A percentile compares a stretch with the other conserved stretches of the same genome.
phyloP scores from a whole-genome alignment of 2,888 invertebrate genomes.

The Uropetala carovei region DNA sequence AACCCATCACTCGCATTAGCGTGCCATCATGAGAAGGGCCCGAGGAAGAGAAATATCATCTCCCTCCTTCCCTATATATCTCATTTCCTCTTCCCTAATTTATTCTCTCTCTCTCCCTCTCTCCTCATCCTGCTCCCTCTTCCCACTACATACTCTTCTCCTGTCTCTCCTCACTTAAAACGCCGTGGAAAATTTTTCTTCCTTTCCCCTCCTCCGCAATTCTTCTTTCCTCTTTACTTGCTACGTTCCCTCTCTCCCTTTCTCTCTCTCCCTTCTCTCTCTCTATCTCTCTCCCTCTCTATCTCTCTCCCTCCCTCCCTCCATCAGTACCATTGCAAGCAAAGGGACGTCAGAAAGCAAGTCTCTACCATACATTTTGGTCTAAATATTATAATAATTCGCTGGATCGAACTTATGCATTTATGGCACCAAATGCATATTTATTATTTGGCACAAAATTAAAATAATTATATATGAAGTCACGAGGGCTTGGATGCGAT shows the following conservation, averaged over 20 bases:
- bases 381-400: background rate
- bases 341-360: too few relatives aligned
- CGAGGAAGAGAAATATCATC: background rate
- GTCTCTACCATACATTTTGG: too few relatives aligned
- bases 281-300: background rate
- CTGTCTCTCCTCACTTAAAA: background rate
- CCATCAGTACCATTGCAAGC: too few relatives aligned
- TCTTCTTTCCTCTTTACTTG: background rate
- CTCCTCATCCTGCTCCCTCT: background rate
- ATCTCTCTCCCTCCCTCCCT: background rate
- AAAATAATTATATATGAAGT: too few relatives aligned
- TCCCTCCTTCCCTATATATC: background rate
- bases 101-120: background rate
- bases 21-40: background rate
- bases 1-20: background rate
- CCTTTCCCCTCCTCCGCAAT: background rate
- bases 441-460: too few relatives aligned
- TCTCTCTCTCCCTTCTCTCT: background rate
- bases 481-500: too few relatives aligned
- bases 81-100: background rate
- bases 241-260: background rate
- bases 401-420: background rate
- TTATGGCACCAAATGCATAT: too few relatives aligned
- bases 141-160: too few relatives aligned
- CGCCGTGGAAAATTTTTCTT: too few relatives aligned